Evolutionary conservation across 2,797 vertebrate genomes (phyloP).

Genomic region (Australoheros facetus): DNA sequence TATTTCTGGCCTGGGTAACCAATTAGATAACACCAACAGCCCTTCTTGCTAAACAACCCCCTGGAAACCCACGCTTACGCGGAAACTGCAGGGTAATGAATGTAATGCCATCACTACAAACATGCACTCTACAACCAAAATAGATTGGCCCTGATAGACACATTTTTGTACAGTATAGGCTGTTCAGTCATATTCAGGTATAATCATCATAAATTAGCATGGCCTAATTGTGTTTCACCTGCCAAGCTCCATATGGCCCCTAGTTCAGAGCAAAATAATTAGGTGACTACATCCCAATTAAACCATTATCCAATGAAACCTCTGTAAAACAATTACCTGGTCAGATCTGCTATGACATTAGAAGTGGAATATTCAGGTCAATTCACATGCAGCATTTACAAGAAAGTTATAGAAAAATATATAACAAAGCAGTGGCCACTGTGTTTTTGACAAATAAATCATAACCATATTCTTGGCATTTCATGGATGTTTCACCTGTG

Average conservation of each 20-base stretch:
- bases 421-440: neutral
- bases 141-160: constrained; percentile 19
- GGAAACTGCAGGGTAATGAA: constrained; percentile 20
- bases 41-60: constrained; percentile 16
- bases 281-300: constrained; percentile 56
- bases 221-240: constrained; percentile 68
- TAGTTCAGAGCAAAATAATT: constrained; percentile 60
- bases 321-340: constrained; percentile 59
- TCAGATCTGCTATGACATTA: constrained; percentile 35
- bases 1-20: constrained; percentile 33
- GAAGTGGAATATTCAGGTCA: constrained; percentile 2
- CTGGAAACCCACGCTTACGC: constrained; percentile 18
- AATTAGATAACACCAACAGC: constrained; percentile 42
- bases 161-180: constrained; percentile 12
- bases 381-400: constrained; percentile 5
- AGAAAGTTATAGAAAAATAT: neutral
- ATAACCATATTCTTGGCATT: neutral
- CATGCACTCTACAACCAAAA: constrained; percentile 24
- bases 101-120: constrained; percentile 14
- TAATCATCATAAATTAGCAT: constrained; percentile 68
- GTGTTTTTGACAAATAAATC: constrained; percentile 19
- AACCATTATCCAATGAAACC: constrained; percentile 66
- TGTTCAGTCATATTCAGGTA: constrained; percentile 26
- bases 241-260: constrained; percentile 67
- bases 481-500: neutral